Conservation (phyloP, 2,113 vertebrate genomes). For the Catharus fuscescens region DNA sequence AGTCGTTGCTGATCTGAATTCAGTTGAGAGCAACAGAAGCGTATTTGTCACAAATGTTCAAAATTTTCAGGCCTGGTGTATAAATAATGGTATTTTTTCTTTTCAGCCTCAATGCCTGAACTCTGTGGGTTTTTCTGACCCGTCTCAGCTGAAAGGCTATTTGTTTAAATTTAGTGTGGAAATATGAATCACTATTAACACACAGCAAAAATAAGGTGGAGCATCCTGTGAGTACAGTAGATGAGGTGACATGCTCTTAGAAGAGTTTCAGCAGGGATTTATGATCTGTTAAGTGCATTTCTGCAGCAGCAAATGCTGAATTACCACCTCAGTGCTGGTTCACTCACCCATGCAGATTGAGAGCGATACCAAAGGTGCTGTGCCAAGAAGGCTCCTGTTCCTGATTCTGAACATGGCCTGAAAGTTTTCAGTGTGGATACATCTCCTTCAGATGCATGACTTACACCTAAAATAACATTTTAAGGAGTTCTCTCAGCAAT, state of each 20-base stretch:
- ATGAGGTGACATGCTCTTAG: neutral
- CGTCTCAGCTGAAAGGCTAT: neutral
- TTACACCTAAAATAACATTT: slow-evolving; percentile 56
- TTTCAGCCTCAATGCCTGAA: neutral
- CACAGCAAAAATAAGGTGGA: slow-evolving; percentile 18
- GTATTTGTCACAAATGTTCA: neutral
- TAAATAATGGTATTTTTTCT: neutral
- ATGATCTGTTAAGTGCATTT: slow-evolving; percentile 27
- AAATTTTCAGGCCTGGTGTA: neutral
- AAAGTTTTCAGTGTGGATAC: slow-evolving; percentile 12
- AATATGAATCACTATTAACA: slow-evolving; percentile 3
- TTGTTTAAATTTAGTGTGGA: slow-evolving; percentile 35
- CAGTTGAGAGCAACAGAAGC: neutral
- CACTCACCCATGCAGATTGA: slow-evolving; percentile 14
- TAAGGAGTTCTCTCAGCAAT: slow-evolving; percentile 11
- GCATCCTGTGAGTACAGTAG: neutral
- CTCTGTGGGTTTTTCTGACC: neutral
- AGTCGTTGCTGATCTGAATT: neutral
- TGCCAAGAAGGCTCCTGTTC: slow-evolving; percentile 15
- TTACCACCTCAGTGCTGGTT: slow-evolving; percentile 41
- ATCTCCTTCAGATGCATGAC: neutral
- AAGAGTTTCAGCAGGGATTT: neutral
- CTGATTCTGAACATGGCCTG: neutral
- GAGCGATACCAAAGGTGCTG: neutral
- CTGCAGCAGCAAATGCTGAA: slow-evolving; percentile 53